Conservation (phyloP, 1,140 invertebrate genomes). For the Eciton burchellii region DNA sequence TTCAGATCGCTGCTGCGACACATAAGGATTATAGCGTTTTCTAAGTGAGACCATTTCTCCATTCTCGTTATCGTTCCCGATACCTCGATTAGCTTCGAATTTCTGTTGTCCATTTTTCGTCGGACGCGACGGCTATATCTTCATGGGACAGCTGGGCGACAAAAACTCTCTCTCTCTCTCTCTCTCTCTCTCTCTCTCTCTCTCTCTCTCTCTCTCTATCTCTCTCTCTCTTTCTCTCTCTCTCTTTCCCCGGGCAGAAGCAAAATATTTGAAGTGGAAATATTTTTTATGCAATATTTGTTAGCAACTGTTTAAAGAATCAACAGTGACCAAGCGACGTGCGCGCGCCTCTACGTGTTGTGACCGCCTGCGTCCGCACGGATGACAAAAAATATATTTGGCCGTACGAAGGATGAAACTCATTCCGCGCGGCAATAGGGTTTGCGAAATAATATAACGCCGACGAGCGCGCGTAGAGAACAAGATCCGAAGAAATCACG, state of each 20-base stretch:
- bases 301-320: conserved; percentile 23
- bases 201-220: too few relatives aligned
- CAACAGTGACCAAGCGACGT: conserved; percentile 4
- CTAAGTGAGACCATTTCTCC: not conserved
- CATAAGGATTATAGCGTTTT: not conserved
- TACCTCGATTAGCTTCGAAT: conserved; percentile 21
- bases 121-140: conserved; percentile 3
- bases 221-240: too few relatives aligned
- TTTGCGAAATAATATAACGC: conserved; percentile 51
- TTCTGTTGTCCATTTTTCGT: conserved; percentile 4
- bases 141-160: not conserved
- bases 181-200: too few relatives aligned
- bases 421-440: conserved; percentile 16
- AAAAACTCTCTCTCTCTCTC: too few relatives aligned
- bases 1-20: too few relatives aligned
- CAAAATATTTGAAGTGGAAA: conserved; percentile 38
- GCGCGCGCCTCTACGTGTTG: not conserved
- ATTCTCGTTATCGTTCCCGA: not conserved
- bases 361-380: too few relatives aligned
- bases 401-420: conserved; percentile 25
- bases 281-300: conserved; percentile 26
- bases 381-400: conserved; percentile 23
- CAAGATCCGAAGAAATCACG: conserved; percentile 52
- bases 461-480: conserved; percentile 36
- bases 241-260: not conserved